These are phyloP conservation scores for Pygoscelis adeliae DNA, from an alignment of 2,113 vertebrate genomes.

Conservation along the genomic window DNA sequence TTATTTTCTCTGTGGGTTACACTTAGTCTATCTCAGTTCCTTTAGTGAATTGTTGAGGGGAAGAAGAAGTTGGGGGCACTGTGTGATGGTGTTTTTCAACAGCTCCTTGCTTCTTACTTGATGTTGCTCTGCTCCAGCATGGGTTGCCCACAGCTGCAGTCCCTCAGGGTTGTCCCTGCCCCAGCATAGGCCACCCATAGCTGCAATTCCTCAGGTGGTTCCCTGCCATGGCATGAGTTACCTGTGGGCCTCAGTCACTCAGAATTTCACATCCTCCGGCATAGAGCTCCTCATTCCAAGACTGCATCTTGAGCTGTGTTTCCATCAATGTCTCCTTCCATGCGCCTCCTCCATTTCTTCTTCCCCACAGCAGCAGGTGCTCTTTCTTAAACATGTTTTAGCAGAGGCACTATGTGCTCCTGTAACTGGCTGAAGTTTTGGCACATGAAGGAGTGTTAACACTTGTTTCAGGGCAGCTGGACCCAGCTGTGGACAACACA, in stretches of 20 bases:
- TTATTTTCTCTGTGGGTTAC: background rate
- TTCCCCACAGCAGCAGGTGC: background rate
- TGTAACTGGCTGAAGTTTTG: background rate
- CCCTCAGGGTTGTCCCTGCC: background rate
- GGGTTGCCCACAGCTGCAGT: background rate
- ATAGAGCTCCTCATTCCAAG: background rate
- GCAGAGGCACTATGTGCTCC: background rate
- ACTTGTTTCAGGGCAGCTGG: background rate
- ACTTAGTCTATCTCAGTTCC: background rate
- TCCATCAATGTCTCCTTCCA: background rate
- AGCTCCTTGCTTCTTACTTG: background rate
- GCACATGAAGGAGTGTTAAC: background rate
- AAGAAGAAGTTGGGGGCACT: rapidly evolving
- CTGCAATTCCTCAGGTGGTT: background rate
- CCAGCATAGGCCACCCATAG: background rate
- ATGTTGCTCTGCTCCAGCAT: background rate
- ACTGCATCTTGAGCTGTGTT: background rate
- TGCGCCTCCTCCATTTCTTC: background rate
- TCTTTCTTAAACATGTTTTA: background rate
- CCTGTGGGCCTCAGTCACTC: background rate
- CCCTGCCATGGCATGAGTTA: background rate
- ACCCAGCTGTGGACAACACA: background rate
- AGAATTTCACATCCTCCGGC: background rate
- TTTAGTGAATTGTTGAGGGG: background rate
- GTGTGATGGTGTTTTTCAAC: background rate